phyloP scores from a whole-genome alignment of 2,888 invertebrate species.

The Gibbula magus region DNA sequence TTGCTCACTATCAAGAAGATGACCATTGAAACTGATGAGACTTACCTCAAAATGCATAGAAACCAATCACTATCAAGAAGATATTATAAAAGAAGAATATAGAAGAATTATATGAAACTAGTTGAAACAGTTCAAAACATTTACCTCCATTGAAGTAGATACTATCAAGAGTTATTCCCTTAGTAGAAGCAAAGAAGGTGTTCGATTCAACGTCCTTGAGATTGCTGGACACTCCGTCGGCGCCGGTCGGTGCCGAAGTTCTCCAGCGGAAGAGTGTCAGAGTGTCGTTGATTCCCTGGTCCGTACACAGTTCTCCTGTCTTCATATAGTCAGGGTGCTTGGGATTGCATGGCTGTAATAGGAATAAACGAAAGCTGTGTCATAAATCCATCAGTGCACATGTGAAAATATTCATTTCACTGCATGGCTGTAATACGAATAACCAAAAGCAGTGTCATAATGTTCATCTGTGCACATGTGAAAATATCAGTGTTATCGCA shows the following conservation, averaged over 20 bases:
- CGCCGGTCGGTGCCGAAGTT: slow-evolving; percentile 68
- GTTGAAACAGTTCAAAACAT: not conserved
- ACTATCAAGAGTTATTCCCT: slow-evolving; percentile 71
- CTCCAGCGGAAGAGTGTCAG: slow-evolving; percentile 73
- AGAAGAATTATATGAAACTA: no score
- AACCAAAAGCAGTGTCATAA: not conserved
- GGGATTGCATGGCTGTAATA: slow-evolving; percentile 71
- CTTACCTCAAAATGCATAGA: no score
- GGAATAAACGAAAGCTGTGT: not conserved
- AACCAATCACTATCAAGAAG: no score
- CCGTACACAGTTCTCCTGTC: slow-evolving; percentile 65
- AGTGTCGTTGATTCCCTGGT: slow-evolving; percentile 71
- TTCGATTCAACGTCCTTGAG: slow-evolving; percentile 70
- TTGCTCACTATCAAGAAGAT: no score
- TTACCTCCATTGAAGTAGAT: slow-evolving; percentile 73
- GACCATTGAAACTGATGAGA: no score
- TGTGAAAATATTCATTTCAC: no score
- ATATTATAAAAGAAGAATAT: no score
- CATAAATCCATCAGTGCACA: no score
- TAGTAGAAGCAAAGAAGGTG: slow-evolving; percentile 72
- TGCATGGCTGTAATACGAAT: no score
- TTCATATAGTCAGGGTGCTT: slow-evolving; percentile 70
- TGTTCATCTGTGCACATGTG: no score
- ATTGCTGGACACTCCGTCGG: slow-evolving; percentile 63
- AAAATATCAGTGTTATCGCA: no score